Conservation (phyloP, 2,113 vertebrate species). For the Struthio camelus region DNA sequence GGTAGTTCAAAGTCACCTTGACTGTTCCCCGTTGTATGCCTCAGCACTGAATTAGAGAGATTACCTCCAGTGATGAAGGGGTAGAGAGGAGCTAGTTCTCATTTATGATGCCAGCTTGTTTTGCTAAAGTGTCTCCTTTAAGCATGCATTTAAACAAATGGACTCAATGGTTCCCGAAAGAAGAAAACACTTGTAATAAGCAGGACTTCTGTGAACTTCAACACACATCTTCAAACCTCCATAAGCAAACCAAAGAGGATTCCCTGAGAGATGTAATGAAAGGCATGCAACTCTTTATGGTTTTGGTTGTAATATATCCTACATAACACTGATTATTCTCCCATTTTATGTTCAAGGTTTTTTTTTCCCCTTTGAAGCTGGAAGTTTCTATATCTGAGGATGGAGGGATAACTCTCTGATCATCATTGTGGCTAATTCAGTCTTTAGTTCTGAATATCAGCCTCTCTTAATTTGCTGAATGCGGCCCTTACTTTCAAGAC, state of each 20-base stretch:
- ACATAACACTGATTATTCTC: not conserved
- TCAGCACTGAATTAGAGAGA: not conserved
- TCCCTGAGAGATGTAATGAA: not conserved
- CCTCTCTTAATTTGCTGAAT: not conserved
- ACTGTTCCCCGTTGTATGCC: not conserved
- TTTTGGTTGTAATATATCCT: not conserved
- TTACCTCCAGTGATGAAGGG: not conserved
- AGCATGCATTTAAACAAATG: not conserved
- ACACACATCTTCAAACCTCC: not conserved
- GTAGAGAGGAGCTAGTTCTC: not conserved
- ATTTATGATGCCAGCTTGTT: not conserved
- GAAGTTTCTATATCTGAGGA: not conserved
- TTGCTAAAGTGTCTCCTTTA: not conserved
- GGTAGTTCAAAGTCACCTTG: not conserved
- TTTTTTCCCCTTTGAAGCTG: not conserved
- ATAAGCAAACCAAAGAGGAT: not conserved
- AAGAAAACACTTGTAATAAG: not conserved
- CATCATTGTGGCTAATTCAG: not conserved
- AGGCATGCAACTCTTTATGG: not conserved
- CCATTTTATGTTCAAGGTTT: not conserved
- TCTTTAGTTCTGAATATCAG: not conserved
- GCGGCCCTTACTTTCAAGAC: not conserved
- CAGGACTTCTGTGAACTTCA: not conserved
- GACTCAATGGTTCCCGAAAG: not conserved
- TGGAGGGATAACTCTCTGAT: not conserved